Conservation (phyloP, 2,113 vertebrate species). For the Leucosticte australis region DNA sequence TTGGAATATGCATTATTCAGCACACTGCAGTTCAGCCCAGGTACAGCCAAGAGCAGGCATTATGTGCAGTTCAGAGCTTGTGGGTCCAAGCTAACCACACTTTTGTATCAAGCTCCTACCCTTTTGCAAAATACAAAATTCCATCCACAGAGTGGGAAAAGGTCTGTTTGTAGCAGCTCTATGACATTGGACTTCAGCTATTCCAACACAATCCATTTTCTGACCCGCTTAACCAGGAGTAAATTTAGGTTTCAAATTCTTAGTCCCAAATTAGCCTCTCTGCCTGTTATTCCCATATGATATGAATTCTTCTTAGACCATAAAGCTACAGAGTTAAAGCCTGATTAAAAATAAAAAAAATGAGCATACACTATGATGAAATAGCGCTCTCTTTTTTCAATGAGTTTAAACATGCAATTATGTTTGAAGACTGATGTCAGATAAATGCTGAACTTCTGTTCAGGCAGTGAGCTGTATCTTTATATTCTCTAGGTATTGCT, state of each 20-base stretch:
- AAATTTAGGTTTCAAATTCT: slow-evolving; percentile 16
- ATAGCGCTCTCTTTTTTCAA: neutral
- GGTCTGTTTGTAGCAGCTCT: neutral
- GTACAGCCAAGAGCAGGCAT: neutral
- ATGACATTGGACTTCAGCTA: neutral
- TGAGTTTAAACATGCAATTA: neutral
- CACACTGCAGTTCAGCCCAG: neutral
- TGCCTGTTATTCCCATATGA: neutral
- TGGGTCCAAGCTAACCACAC: neutral
- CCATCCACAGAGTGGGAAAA: neutral
- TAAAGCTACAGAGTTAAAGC: neutral
- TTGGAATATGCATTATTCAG: slow-evolving; percentile 32
- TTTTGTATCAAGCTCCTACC: neutral
- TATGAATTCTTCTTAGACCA: neutral
- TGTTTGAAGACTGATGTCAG: neutral
- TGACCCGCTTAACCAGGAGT: neutral
- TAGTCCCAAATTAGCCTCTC: neutral
- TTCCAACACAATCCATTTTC: neutral
- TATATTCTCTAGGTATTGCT: neutral
- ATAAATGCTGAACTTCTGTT: neutral
- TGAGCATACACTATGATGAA: neutral
- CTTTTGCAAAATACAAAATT: neutral
- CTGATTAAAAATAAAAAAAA: neutral
- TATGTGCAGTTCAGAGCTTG: neutral
- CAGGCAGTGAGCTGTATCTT: neutral